These are phyloP conservation scores for Dendronephthya gigantea DNA, from an alignment of 64 coral and sea anemone species.

Conservation along the genomic window DNA sequence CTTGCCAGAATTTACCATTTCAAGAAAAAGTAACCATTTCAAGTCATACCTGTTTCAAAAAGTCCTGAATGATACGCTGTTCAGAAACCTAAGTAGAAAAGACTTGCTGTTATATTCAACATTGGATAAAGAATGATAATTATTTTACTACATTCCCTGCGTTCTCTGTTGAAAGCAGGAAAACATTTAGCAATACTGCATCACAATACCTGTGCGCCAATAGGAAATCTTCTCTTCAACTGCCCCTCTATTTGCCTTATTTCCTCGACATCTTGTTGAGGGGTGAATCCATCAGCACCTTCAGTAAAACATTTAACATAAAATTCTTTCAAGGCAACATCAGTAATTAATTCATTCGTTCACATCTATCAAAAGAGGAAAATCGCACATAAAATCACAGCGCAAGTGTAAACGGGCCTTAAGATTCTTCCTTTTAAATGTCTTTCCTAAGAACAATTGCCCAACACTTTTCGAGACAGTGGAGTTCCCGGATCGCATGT, in stretches of 20 bases:
- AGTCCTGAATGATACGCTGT: conserved; percentile 87
- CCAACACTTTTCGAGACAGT: too few relatives aligned
- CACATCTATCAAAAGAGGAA: too few relatives aligned
- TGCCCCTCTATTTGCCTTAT: conserved; percentile 93
- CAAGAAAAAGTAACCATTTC: too few relatives aligned
- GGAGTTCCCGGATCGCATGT: too few relatives aligned
- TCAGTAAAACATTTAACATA: neutral
- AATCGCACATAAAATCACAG: too few relatives aligned
- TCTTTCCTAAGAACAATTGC: too few relatives aligned
- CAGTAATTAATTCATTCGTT: too few relatives aligned
- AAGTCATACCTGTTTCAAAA: conserved; percentile 68
- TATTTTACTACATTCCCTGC: neutral
- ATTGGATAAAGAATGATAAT: neutral
- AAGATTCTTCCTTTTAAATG: too few relatives aligned
- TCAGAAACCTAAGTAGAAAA: conserved; percentile 73
- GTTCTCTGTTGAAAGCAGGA: neutral
- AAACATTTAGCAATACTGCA: neutral
- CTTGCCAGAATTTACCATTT: too few relatives aligned
- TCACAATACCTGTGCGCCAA: conserved; percentile 97
- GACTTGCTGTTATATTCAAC: neutral
- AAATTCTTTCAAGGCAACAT: neutral
- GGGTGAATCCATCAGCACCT: conserved; percentile 93
- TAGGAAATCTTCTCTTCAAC: conserved; percentile 88
- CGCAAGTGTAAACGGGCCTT: too few relatives aligned
- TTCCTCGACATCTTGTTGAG: conserved; percentile 89